Conservation (phyloP, 2,888 invertebrate species). For the Pammene fasciana region DNA sequence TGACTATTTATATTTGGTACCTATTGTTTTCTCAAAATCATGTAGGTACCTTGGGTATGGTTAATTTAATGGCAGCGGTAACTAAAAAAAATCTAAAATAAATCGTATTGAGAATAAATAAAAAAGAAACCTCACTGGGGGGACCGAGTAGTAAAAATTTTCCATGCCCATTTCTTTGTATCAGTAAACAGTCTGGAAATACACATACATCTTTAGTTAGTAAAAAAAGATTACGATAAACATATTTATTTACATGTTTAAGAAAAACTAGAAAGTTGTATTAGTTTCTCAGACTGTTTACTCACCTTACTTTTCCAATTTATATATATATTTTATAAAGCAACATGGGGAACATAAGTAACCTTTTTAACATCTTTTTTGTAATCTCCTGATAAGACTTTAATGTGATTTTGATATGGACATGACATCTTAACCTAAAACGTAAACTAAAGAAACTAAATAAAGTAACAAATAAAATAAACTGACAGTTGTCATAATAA, state of each 20-base stretch:
- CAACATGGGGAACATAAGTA: slow-evolving; percentile 50
- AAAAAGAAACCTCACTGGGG: slow-evolving; percentile 54
- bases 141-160: slow-evolving; percentile 50
- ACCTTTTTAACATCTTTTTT: slow-evolving; percentile 58
- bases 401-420: slow-evolving; percentile 78
- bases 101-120: slow-evolving; percentile 29
- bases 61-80: no score
- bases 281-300: slow-evolving; percentile 52
- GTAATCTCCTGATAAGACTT: slow-evolving; percentile 55
- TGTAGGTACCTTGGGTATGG: no score
- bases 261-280: neutral
- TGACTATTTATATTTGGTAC: no score
- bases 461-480: slow-evolving; percentile 30
- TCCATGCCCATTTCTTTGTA: slow-evolving; percentile 46
- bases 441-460: slow-evolving; percentile 32
- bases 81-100: no score
- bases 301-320: slow-evolving; percentile 45
- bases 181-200: slow-evolving; percentile 52
- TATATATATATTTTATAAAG: slow-evolving; percentile 19
- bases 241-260: neutral
- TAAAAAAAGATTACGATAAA: neutral
- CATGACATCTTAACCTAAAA: slow-evolving; percentile 77
- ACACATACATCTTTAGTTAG: slow-evolving; percentile 36
- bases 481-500: slow-evolving; percentile 27
- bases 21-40: no score